Evolutionary conservation across 2,888 invertebrate species (phyloP).

Genomic region (Amblyteles armatorius): DNA sequence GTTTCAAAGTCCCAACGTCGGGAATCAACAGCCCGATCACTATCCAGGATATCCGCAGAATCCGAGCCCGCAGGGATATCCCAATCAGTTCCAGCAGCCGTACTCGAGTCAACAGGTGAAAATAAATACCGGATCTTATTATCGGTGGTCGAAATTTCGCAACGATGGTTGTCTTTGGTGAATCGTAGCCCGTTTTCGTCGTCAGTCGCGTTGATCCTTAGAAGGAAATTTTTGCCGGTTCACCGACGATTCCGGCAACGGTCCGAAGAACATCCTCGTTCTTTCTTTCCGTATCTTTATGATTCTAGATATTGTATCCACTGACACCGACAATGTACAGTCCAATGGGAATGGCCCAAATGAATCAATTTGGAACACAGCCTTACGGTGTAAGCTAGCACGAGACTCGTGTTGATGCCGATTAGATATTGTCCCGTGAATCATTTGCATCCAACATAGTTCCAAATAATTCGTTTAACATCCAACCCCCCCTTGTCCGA

Average conservation of each 20-base stretch:
- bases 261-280: slow-evolving; percentile 50
- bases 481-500: slow-evolving; percentile 19
- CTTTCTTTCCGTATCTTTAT: slow-evolving; percentile 69
- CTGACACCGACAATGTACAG: slow-evolving; percentile 75
- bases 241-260: neutral
- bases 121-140: neutral
- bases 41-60: slow-evolving; percentile 74
- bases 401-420: slow-evolving; percentile 61
- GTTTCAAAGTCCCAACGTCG: slow-evolving; percentile 70
- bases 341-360: slow-evolving; percentile 78
- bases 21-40: slow-evolving; percentile 74
- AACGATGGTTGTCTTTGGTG: neutral
- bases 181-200: neutral
- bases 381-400: slow-evolving; percentile 77
- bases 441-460: slow-evolving; percentile 21
- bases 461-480: slow-evolving; percentile 46
- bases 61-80: slow-evolving; percentile 75
- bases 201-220: too few species aligned
- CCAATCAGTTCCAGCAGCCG: slow-evolving; percentile 78
- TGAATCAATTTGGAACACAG: slow-evolving; percentile 78
- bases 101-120: slow-evolving; percentile 79
- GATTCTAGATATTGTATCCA: slow-evolving; percentile 77
- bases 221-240: neutral
- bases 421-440: slow-evolving; percentile 44
- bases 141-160: neutral